A percentile compares a stretch with the other conserved stretches of the same genome.
Conservation (phyloP, 1,140 invertebrate genomes). For the Drosophila kurseongensis region DNA sequence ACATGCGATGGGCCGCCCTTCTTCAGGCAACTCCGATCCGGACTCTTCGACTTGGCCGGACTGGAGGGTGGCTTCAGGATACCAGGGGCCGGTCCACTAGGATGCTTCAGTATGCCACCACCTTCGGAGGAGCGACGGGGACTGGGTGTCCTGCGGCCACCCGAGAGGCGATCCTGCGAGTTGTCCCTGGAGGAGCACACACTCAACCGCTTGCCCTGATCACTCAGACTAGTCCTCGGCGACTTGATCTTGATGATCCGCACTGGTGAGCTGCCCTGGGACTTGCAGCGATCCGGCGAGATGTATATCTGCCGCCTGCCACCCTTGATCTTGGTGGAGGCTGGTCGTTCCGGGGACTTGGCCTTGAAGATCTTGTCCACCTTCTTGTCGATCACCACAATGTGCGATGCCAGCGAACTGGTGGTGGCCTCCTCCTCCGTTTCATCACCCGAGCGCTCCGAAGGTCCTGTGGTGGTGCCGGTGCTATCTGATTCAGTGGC, state of each 20-base stretch:
- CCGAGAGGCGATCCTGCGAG: slow-evolving; percentile 75
- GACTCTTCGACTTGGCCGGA: slow-evolving; percentile 79
- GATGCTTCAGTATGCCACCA: slow-evolving; percentile 78
- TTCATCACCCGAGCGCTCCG: slow-evolving; percentile 77
- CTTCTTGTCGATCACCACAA: slow-evolving; percentile 82
- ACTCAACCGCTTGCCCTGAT: slow-evolving; percentile 76
- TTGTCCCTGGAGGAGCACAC: slow-evolving; percentile 74
- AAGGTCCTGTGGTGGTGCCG: slow-evolving; percentile 69
- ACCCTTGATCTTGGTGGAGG: slow-evolving; percentile 46
- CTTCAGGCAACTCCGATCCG: slow-evolving; percentile 81
- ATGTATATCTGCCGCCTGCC: slow-evolving; percentile 77
- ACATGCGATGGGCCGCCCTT: slow-evolving; percentile 77
- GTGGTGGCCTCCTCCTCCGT: slow-evolving; percentile 67
- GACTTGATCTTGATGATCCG: slow-evolving; percentile 84
- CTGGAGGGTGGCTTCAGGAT: slow-evolving; percentile 80
- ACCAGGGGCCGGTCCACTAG: slow-evolving; percentile 55
- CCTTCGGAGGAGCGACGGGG: slow-evolving; percentile 76
- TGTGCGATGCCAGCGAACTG: slow-evolving; percentile 55
- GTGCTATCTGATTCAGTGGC: slow-evolving; percentile 77
- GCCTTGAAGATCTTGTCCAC: slow-evolving; percentile 83
- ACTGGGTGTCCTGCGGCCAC: slow-evolving; percentile 74
- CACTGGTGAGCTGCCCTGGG: slow-evolving; percentile 81
- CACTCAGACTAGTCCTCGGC: slow-evolving; percentile 72
- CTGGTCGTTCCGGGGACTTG: slow-evolving; percentile 65
- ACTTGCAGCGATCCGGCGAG: slow-evolving; percentile 83